These are phyloP conservation scores for Harpagoxenus sublaevis DNA, from an alignment of 2,888 invertebrate genomes.

Conservation along the genomic window DNA sequence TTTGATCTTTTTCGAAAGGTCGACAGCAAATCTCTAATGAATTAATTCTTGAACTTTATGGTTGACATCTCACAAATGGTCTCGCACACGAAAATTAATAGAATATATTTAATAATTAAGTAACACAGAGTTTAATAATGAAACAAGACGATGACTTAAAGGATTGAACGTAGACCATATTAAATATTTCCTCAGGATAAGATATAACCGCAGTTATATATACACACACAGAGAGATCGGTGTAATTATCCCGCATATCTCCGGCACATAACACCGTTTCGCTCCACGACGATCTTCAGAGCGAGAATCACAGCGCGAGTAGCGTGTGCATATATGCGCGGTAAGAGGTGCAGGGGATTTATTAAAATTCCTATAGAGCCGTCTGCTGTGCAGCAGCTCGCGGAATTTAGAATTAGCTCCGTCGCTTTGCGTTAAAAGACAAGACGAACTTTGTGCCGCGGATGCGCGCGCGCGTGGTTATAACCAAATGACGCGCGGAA, in stretches of 20 bases:
- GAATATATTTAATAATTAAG: neutral
- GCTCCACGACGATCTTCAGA: constrained; percentile 39
- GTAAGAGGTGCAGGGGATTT: constrained; percentile 56
- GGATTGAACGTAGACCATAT: constrained; percentile 8
- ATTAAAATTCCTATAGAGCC: constrained; percentile 61
- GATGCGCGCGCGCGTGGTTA: constrained; percentile 32
- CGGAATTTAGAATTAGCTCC: constrained; percentile 66
- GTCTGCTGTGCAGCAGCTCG: constrained; percentile 43
- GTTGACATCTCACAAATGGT: neutral
- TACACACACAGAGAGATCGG: constrained; percentile 41
- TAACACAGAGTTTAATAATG: neutral
- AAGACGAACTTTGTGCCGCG: constrained; percentile 52
- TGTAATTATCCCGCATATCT: constrained; percentile 46
- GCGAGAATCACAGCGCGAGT: constrained; percentile 53
- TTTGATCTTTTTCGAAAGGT: constrained; percentile 21
- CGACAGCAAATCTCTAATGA: neutral
- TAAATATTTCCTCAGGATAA: constrained; percentile 35
- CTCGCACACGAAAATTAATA: neutral
- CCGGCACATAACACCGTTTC: constrained; percentile 24
- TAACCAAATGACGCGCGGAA: constrained; percentile 53
- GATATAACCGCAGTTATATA: constrained; percentile 21
- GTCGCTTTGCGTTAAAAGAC: constrained; percentile 58
- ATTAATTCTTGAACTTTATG: neutral
- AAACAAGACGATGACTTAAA: neutral
- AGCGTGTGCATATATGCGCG: constrained; percentile 30